phyloP scores from a whole-genome alignment of 1,140 invertebrate species.

The Scaptodrosophila lebanonensis region DNA sequence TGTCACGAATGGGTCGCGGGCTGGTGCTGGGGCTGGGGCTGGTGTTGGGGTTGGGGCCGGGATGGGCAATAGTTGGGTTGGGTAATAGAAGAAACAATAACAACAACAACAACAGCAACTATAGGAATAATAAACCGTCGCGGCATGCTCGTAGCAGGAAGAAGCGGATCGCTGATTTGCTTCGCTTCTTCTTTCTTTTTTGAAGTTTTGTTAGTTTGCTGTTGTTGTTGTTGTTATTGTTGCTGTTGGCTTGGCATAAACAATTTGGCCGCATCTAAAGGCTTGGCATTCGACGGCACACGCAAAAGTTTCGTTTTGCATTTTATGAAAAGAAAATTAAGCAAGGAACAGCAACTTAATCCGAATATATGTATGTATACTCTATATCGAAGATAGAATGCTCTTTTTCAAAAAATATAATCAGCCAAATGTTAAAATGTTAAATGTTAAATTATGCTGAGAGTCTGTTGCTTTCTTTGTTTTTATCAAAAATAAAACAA shows the following conservation, averaged over 20 bases:
- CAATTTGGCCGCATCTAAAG: slow-evolving; percentile 65
- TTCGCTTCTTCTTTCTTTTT: too few relatives aligned
- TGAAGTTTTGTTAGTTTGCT: slow-evolving; percentile 53
- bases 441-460: too few relatives aligned
- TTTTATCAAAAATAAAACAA: too few relatives aligned
- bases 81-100: slow-evolving; percentile 24
- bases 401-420: too few relatives aligned
- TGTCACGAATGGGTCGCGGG: too few relatives aligned
- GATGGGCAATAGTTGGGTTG: too few relatives aligned
- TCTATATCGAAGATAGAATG: too few relatives aligned
- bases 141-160: slow-evolving; percentile 47
- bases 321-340: slow-evolving; percentile 40
- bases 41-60: too few relatives aligned
- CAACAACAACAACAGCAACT: slow-evolving; percentile 44
- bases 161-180: slow-evolving; percentile 65
- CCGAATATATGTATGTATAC: background rate
- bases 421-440: too few relatives aligned
- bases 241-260: slow-evolving; percentile 48
- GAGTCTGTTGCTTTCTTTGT: too few relatives aligned
- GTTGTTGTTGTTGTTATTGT: slow-evolving; percentile 27
- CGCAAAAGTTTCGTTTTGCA: slow-evolving; percentile 69
- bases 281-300: slow-evolving; percentile 59
- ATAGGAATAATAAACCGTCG: slow-evolving; percentile 15
- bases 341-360: slow-evolving; percentile 34
- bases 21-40: too few relatives aligned